Evolutionary conservation across 2,113 vertebrate genomes (phyloP), one percentile per base, ranked within the genome.

Genomic region (Eublepharis macularius): DNA sequence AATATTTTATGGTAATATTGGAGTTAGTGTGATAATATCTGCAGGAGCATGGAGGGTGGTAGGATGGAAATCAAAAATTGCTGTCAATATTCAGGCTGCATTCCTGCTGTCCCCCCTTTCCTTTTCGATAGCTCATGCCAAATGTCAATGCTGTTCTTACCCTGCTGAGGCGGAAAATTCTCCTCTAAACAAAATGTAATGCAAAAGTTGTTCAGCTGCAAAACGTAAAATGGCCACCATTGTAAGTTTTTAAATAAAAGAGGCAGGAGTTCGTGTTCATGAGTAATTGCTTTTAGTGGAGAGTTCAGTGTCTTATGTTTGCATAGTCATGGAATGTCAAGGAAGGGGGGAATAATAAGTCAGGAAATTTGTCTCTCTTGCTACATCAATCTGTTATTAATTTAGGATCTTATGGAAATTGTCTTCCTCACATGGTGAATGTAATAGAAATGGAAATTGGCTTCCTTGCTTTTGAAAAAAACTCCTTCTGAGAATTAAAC

Each of bases 1-100:
- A 93, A 89, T 94, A 95, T 90, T 95, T 94, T 92, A 94, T 91
- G 86, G 84, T 94, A 94, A 94, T 94, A 92, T 92, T 95, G 93
- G 86, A 88, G 87, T 92, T 90, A 86, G 89, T 89, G 81, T 87
- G 91, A 88, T 82, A 92, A 88, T 90, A 88, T 91, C 93, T 84
- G 88, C 89, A 90, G 80, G 89, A 90, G 69, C 65, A 90, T 87
- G 83, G 88, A 90, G 87, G 80, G 54, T 94, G 76, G 17, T 70
- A n/a, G 69, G 68, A 91, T 68, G 81, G 83, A 93, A 94, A 91
- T 89, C 0, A 0, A 90, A 91, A 90, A 79, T 75, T 88, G 83
- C 73, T 92, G 80, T 89, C 70, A 90, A 81, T 36, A 77, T 90
- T 89, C 87, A 72, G 68, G 49, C 32, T 83, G 39, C 17, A 65